Evolutionary conservation across 2,888 invertebrate genomes (phyloP).

Genomic region (Oligia strigilis): DNA sequence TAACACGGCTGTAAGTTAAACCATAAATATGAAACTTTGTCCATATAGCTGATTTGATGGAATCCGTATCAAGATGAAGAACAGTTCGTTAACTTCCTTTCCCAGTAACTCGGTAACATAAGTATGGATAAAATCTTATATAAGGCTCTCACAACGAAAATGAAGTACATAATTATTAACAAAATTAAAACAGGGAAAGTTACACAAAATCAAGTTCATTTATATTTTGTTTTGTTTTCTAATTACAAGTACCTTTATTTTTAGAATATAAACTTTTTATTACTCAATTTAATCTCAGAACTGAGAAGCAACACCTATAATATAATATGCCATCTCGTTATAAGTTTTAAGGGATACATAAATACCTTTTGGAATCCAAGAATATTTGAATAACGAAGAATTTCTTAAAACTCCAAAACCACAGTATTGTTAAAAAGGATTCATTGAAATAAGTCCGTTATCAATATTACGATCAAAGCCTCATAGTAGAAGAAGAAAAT

Average conservation of each 20-base stretch:
- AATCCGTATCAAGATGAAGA: slow-evolving; percentile 76
- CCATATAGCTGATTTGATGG: slow-evolving; percentile 78
- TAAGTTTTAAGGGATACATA: background rate
- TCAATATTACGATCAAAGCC: slow-evolving; percentile 68
- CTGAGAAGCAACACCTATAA: background rate
- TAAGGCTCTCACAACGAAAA: slow-evolving; percentile 58
- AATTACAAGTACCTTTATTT: background rate
- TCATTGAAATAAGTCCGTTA: slow-evolving; percentile 53
- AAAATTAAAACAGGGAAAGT: background rate
- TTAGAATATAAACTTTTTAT: background rate
- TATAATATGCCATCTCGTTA: background rate
- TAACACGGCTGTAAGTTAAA: slow-evolving; percentile 68
- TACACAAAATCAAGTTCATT: background rate
- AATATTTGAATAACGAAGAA: background rate
- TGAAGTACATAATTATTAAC: background rate
- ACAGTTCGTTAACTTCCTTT: slow-evolving; percentile 83
- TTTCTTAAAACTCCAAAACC: slow-evolving; percentile 15
- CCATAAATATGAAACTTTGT: slow-evolving; percentile 77
- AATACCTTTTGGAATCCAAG: background rate
- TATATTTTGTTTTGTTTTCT: background rate
- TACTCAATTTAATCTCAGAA: background rate
- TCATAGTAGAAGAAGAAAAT: slow-evolving; percentile 63
- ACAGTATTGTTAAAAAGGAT: slow-evolving; percentile 35
- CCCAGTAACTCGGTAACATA: slow-evolving; percentile 78
- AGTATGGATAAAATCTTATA: slow-evolving; percentile 73